phyloP scores from a whole-genome alignment of 1,140 invertebrate species.

The Tetraneura akinire region DNA sequence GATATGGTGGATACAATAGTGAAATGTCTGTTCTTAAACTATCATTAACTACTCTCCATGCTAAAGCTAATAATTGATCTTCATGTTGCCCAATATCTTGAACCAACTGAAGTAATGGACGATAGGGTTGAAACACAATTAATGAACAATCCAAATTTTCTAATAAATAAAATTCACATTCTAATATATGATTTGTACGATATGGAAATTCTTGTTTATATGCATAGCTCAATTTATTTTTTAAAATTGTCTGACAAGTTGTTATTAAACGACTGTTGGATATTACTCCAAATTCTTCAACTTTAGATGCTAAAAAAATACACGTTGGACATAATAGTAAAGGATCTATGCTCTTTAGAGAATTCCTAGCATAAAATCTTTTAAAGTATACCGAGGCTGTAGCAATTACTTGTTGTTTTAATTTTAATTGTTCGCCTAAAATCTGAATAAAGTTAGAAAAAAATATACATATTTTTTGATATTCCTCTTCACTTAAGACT shows the following conservation, averaged over 20 bases:
- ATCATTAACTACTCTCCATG: constrained; percentile 97
- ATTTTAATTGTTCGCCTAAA: constrained; percentile 91
- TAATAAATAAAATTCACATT: constrained; percentile 98
- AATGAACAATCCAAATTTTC: constrained; percentile 99
- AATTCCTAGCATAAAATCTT: constrained; percentile 97
- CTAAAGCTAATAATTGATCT: constrained; percentile 83
- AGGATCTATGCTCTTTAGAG: constrained; percentile 97
- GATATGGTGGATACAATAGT: constrained; percentile 95
- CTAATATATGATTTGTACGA: constrained; percentile 91
- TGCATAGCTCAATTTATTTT: constrained; percentile 95
- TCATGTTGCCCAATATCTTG: constrained; percentile 90
- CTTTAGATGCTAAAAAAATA: constrained; percentile 96
- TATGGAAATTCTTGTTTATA: constrained; percentile 96
- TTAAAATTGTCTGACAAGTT: constrained; percentile 94
- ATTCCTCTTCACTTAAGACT: constrained; percentile 92
- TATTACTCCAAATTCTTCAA: constrained; percentile 99
- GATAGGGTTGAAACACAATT: constrained; percentile 96
- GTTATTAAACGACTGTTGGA: constrained; percentile 92
- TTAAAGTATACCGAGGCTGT: constrained; percentile 99
- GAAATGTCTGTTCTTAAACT: constrained; percentile 94
- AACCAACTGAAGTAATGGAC: constrained; percentile 86
- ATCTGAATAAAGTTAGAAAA: constrained; percentile 97
- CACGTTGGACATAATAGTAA: constrained; percentile 94
- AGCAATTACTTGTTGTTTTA: constrained; percentile 98
- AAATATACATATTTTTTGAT: constrained; percentile 99